Conservation (phyloP, 2,888 invertebrate genomes). For the Troglohyphantes excavatus region DNA sequence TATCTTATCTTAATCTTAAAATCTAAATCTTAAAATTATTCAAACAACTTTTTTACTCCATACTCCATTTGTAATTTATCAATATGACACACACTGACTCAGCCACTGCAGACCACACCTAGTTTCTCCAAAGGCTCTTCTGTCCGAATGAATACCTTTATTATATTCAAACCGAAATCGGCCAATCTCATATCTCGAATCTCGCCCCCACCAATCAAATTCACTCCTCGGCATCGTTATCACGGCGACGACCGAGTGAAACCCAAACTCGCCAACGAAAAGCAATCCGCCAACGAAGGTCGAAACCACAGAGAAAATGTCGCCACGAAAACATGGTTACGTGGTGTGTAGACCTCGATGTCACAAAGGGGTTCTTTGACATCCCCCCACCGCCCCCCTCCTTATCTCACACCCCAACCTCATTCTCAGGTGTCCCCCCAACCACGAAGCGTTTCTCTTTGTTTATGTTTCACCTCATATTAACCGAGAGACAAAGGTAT, state of each 20-base stretch:
- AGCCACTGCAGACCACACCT: background rate
- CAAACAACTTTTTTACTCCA: too few relatives aligned
- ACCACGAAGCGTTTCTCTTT: constrained; percentile 3
- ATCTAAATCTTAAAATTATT: too few relatives aligned
- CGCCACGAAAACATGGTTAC: constrained; percentile 55
- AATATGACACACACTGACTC: too few relatives aligned
- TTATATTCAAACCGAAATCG: background rate
- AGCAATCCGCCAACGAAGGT: constrained; percentile 38
- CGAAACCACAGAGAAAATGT: constrained; percentile 38
- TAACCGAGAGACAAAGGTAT: constrained; percentile 30
- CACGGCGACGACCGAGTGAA: constrained; percentile 44
- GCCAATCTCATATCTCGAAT: background rate
- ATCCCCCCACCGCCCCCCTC: constrained; percentile 43
- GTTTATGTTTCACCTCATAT: constrained; percentile 55
- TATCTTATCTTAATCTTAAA: too few relatives aligned
- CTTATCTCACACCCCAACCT: constrained; percentile 36
- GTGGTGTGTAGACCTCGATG: constrained; percentile 25
- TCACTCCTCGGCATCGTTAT: constrained; percentile 34
- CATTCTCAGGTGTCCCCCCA: constrained; percentile 65
- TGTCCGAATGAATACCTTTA: constrained; percentile 4
- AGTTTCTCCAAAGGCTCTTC: background rate
- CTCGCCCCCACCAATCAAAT: background rate
- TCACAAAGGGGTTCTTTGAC: constrained; percentile 56
- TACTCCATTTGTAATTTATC: too few relatives aligned
- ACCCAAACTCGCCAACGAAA: constrained; percentile 20